Conservation (phyloP, 2,113 vertebrate genomes). For the Leptobrachium ailaonicum region DNA sequence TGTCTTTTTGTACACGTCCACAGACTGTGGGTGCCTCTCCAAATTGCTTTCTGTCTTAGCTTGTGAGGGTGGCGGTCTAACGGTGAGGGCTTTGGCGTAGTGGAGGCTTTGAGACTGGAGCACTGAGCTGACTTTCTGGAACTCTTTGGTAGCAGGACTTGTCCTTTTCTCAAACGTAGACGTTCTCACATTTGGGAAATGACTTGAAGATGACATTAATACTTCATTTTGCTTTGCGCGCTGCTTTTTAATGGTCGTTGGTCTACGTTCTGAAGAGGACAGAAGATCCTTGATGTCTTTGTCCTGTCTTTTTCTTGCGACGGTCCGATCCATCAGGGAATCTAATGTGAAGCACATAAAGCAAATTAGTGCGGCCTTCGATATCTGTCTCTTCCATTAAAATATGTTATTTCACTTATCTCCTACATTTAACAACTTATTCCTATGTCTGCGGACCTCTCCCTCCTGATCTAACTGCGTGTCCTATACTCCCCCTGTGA, state of each 20-base stretch:
- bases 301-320: not conserved
- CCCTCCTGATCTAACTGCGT: too few relatives aligned
- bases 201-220: accelerated
- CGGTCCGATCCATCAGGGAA: conserved; percentile 50
- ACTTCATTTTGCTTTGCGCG: conserved; percentile 21
- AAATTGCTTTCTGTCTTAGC: not conserved
- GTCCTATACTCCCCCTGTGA: too few relatives aligned
- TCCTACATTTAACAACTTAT: too few relatives aligned
- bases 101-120: not conserved
- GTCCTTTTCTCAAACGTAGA: not conserved
- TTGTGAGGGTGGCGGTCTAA: not conserved
- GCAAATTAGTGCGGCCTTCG: too few relatives aligned
- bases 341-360: conserved; percentile 44
- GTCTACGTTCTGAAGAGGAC: conserved; percentile 35
- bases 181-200: not conserved
- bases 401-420: too few relatives aligned
- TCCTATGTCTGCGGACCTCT: too few relatives aligned
- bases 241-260: conserved; percentile 12
- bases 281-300: not conserved
- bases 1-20: not conserved
- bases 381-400: too few relatives aligned
- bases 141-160: conserved; percentile 21
- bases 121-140: conserved; percentile 45
- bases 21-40: accelerated
- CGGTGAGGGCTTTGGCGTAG: accelerated